Evolutionary conservation across 92 coral and sea anemone genomes (phyloP), one percentile per base, ranked within the genome.

Genomic region (Porites lobata): DNA sequence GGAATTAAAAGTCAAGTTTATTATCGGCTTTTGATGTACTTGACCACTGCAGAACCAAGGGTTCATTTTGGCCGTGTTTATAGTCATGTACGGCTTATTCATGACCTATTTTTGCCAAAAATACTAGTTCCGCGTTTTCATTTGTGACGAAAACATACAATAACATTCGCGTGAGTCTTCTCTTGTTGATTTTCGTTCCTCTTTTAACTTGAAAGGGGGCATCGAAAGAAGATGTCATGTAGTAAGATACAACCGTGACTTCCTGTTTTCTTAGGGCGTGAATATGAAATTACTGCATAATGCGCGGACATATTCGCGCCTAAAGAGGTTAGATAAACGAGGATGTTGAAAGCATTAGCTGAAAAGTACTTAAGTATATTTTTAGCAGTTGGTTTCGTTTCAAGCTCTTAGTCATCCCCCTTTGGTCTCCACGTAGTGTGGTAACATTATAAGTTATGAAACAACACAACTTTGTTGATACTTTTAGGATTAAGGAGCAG

Each of bases 241-340:
- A 38, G 47, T 0, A 43, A 7, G 1, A 50, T 51, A 32, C 26
- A 53, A 67, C 47, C 76, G 65, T 81, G 76, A 81, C 76, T 68
- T 81, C 76, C 85, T 81, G 85, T 68, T 83, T 83, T 72, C 15
- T 38, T 83, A 83, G 2, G 47, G 67, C 5, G 58, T 29, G 71
- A 71, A 72, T 75, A 70, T 71, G 79, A 72, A 58, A 43, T 83
- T 50, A 82, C 50, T 70, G 65, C 14, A 47, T 56, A 82, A 70
- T 54, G 69, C 71, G 69, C 71, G 69, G 78, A 82, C 86, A 71
- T 14, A 59, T 80, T 80, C 56, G 38, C 85, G 85, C 77, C 77
- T 81, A 61, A 81, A 68, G 85, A 81, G 76, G 85, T 59, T 81
- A 68, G 52, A 75, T 7, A 82, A 82, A 82, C 86, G 19, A 56